Base-by-base conservation (phyloP, 2,113 vertebrate species). In the Engystomops pustulosus region DNA sequence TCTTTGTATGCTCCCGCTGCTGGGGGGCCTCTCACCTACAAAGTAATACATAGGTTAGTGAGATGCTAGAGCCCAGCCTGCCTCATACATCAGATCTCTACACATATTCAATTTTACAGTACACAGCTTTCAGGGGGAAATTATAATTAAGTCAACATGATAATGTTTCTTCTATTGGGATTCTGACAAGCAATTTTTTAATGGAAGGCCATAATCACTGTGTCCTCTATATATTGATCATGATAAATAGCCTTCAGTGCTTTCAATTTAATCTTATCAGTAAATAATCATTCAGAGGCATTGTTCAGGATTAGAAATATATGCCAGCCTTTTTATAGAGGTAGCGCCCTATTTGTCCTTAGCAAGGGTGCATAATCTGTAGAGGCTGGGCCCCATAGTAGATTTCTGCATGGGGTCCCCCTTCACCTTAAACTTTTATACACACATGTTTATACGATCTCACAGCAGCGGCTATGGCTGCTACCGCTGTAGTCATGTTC, bases 21-120 rank as follows among this genome's bases (percentile, higher is more conserved):
- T 36, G 95, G 96, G n/a, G 98, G 98, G 1, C 95, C 96, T 88
- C 88, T 92, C 83, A 98, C 97, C 97, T 98, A 88, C 45, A 80
- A 70, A 69, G 55, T 74, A 25, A 74, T 58, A 0, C 27, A 86
- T 71, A 55, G 18, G 78, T 77, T 15, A 85, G 18, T 78, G 47
- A 77, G 53, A 44, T 69, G 17, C 38, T 27, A 47, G 30, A 74
- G 55, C 25, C 9, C 14, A 55, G 44, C 15, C 41, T 27, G 23
- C 7, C 30, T 58, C 25, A 67, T 67, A 76, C 30, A 47, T 69
- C 34, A 53, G 7, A 36, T 55, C 1, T 41, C 2, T n/a, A 11
- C 20, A 74, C 23, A 69, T 78, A 32, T 68, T 74, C 32, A 27
- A 18, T 55, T 69, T 18, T 23, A 58, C 34, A 84, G 15, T 6